A percentile compares a stretch with the other conserved stretches of the same genome.
These are phyloP conservation scores for Dromococcyx pavoninus DNA, from an alignment of 2,797 vertebrate genomes.

Conservation along the genomic window DNA sequence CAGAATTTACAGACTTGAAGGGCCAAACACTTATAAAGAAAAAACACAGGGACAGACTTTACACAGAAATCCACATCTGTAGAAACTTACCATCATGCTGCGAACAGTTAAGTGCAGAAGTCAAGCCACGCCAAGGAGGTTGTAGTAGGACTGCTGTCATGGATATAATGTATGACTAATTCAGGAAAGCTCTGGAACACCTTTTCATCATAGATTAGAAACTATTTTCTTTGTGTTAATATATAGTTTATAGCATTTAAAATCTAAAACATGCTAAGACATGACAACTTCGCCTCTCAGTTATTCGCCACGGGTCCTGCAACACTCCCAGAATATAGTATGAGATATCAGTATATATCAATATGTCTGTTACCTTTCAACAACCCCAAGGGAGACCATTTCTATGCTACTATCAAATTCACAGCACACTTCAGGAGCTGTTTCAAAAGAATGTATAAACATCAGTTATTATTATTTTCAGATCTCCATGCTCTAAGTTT, in stretches of 20 bases:
- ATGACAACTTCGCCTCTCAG: neutral
- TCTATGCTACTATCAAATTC: neutral
- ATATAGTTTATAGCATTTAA: neutral
- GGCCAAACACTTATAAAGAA: neutral
- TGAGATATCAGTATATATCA: neutral
- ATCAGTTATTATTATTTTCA: slow-evolving; percentile 7
- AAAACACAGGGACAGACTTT: neutral
- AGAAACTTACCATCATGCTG: neutral
- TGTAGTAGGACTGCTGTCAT: neutral
- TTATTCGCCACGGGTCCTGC: neutral
- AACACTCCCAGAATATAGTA: neutral
- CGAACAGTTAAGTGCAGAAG: neutral
- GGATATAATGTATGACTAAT: neutral
- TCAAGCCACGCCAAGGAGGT: neutral
- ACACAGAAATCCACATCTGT: neutral
- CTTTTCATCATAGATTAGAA: neutral
- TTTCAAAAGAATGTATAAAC: slow-evolving; percentile 4
- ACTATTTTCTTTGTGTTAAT: neutral
- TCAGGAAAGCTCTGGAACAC: neutral
- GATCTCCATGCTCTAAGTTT: neutral
- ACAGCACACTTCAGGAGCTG: neutral
- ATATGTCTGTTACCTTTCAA: neutral
- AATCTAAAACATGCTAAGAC: neutral
- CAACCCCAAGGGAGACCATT: neutral
- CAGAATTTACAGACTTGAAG: neutral